Percentiles rank a stretch among this genome's conserved stretches.
Evolutionary conservation across 2,888 invertebrate genomes (phyloP).

Genomic region (Lochmaea capreae): DNA sequence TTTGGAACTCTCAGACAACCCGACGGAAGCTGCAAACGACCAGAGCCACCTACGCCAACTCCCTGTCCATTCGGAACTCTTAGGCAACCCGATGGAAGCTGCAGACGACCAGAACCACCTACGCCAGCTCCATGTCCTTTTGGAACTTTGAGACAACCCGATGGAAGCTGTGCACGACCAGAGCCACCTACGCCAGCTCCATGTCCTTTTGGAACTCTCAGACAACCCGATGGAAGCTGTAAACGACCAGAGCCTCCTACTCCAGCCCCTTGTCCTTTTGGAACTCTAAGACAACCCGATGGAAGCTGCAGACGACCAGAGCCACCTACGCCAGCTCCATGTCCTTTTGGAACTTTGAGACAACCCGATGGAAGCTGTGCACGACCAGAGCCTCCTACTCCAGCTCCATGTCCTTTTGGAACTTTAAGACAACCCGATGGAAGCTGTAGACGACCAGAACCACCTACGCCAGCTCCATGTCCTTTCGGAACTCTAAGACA

Average conservation of each 20-base stretch:
- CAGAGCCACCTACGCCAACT: constrained; percentile 12
- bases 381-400: constrained; percentile 22
- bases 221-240: constrained; percentile 2
- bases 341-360: constrained; percentile 33
- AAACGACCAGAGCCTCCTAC: constrained; percentile 29
- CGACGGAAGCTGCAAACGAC: constrained; percentile 33
- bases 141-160: constrained; percentile 24
- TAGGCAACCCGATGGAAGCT: constrained; percentile 26
- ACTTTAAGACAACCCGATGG: constrained; percentile 31
- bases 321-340: constrained; percentile 17
- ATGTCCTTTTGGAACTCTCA: constrained; percentile 41
- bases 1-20: constrained; percentile 38
- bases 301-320: constrained; percentile 32
- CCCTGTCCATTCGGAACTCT: constrained; percentile 37
- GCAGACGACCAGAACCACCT: constrained; percentile 18
- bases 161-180: constrained; percentile 32
- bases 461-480: constrained; percentile 36
- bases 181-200: constrained; percentile 30
- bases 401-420: constrained; percentile 28
- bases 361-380: constrained; percentile 28
- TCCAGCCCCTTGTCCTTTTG: constrained; percentile 37
- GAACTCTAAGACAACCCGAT: constrained; percentile 36
- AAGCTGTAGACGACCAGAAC: constrained; percentile 29
- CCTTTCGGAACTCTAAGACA: constrained; percentile 42
- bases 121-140: constrained; percentile 30